A percentile compares a stretch with the other conserved stretches of the same genome.
phyloP scores from a whole-genome alignment of 2,113 vertebrate genomes.

The Megaptera novaeangliae region DNA sequence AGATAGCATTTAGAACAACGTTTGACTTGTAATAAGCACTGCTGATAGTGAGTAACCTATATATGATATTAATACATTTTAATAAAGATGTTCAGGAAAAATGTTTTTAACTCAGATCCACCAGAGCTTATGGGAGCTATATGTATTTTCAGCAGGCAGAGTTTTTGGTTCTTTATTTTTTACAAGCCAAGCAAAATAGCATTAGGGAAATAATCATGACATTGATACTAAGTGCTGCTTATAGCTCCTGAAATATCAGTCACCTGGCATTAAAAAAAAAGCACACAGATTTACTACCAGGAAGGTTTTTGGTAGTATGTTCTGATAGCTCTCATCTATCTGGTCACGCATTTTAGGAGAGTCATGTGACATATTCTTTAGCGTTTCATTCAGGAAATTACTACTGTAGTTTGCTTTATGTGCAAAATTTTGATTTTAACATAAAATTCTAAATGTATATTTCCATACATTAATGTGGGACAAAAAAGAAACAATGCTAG shows the following conservation, averaged over 20 bases:
- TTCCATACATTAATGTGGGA: not conserved
- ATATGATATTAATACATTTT: not conserved
- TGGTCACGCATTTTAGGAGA: not conserved
- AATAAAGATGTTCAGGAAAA: not conserved
- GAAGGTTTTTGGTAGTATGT: not conserved
- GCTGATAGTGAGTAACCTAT: not conserved
- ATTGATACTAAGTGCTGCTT: not conserved
- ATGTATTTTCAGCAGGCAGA: not conserved
- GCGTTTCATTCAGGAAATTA: not conserved
- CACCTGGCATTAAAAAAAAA: not conserved
- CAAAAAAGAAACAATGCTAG: not conserved
- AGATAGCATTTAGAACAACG: not conserved
- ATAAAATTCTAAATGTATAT: conserved; percentile 29
- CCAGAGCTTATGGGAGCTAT: not conserved
- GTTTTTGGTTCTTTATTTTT: not conserved
- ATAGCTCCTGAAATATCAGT: not conserved
- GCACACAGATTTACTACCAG: not conserved
- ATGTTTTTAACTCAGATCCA: not conserved
- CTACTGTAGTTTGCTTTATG: not conserved
- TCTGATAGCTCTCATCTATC: not conserved
- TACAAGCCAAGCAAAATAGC: not conserved
- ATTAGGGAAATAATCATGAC: not conserved
- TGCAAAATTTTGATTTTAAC: not conserved
- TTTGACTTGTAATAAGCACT: not conserved
- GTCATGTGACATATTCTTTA: not conserved